Evolutionary conservation across 92 coral and sea anemone species (phyloP).

Genomic region (Epizoanthus illoricatus): DNA sequence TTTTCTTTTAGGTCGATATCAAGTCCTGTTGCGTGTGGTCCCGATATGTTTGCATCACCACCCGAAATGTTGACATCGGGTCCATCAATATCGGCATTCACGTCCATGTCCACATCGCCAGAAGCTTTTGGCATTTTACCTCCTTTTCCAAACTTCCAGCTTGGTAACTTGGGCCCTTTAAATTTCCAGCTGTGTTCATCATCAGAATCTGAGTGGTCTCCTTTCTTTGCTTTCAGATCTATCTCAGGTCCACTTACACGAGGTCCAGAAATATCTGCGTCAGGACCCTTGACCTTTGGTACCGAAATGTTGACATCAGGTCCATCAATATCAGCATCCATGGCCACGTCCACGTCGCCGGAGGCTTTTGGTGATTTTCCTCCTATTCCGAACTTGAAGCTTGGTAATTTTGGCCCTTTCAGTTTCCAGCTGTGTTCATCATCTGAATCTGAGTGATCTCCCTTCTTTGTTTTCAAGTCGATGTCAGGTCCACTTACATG

Average conservation of each 20-base stretch:
- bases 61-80: not conserved
- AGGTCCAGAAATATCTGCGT: not conserved
- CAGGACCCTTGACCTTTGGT: not conserved
- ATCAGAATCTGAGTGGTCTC: too few relatives aligned
- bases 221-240: not conserved
- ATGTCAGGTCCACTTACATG: too few relatives aligned
- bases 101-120: too few relatives aligned
- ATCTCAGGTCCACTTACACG: not conserved
- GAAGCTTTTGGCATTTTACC: too few relatives aligned
- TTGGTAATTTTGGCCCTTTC: conserved; percentile 1
- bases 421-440: conserved; percentile 9
- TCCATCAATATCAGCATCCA: not conserved
- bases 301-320: not conserved
- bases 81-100: not conserved
- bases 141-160: too few relatives aligned
- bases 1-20: too few relatives aligned
- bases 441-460: conserved; percentile 16
- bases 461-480: not conserved
- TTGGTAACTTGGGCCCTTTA: too few relatives aligned
- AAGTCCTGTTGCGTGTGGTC: too few relatives aligned
- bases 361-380: too few relatives aligned
- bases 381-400: too few relatives aligned
- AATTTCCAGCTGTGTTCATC: too few relatives aligned
- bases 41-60: too few relatives aligned
- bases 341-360: not conserved